A percentile compares a stretch with the other conserved stretches of the same genome.
Evolutionary conservation across 2,797 vertebrate species (phyloP).

Genomic region (Coluber constrictor): DNA sequence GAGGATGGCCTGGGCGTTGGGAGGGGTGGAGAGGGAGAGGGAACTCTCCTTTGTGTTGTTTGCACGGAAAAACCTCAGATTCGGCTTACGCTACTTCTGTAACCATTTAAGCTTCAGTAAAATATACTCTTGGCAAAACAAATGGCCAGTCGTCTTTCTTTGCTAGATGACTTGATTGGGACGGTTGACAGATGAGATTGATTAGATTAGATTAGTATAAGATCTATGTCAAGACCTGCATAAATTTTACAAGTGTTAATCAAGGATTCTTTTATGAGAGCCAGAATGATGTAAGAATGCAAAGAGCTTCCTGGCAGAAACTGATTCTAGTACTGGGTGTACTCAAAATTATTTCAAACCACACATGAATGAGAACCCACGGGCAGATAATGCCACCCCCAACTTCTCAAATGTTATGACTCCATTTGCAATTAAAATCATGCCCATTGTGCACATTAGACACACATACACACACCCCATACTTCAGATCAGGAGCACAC

Average conservation of each 20-base stretch:
- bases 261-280: fast-evolving
- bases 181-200: background rate
- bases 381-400: background rate
- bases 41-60: background rate
- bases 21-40: background rate
- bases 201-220: background rate
- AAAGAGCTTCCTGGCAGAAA: background rate
- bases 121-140: background rate
- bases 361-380: background rate
- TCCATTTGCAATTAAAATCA: background rate
- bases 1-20: too few species aligned
- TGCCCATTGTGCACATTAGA: background rate
- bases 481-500: background rate
- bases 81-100: background rate
- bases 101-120: background rate
- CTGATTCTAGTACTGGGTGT: background rate
- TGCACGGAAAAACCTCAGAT: background rate
- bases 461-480: background rate
- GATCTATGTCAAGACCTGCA: background rate
- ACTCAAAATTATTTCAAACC: background rate
- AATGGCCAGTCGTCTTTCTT: background rate
- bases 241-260: background rate
- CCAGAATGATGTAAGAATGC: background rate
- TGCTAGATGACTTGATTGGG: background rate
- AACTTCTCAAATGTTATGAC: background rate